phyloP scores from a whole-genome alignment of 2,888 invertebrate species.

The Ophonus ardosiacus region DNA sequence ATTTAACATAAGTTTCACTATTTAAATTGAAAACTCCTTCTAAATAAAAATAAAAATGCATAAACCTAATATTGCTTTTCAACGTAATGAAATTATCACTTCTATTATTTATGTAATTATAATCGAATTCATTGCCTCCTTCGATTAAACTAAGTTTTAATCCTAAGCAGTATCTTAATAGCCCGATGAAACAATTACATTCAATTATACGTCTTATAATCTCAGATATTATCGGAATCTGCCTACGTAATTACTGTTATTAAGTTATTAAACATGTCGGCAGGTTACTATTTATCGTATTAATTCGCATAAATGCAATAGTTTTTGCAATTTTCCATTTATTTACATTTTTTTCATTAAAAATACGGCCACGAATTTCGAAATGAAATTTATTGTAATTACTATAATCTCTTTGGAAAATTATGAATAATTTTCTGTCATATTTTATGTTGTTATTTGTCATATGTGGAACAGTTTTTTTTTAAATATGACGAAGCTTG shows the following conservation, averaged over 20 bases:
- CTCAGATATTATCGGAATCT: slow-evolving; percentile 57
- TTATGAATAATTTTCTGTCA: slow-evolving; percentile 26
- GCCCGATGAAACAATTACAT: slow-evolving; percentile 55
- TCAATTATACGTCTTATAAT: slow-evolving; percentile 57
- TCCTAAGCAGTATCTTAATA: slow-evolving; percentile 48
- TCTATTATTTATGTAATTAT: background rate
- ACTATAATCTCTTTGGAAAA: slow-evolving; percentile 12
- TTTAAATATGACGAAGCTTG: background rate
- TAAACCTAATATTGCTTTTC: too few species aligned
- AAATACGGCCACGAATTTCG: background rate
- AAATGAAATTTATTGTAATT: slow-evolving; percentile 28
- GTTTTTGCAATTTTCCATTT: slow-evolving; percentile 27
- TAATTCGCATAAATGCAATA: slow-evolving; percentile 43
- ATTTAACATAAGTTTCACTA: too few species aligned
- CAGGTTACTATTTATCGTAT: slow-evolving; percentile 51
- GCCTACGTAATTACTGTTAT: slow-evolving; percentile 59
- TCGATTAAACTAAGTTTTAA: slow-evolving; percentile 6
- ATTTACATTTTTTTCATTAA: slow-evolving; percentile 27
- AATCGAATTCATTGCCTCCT: background rate
- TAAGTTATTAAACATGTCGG: slow-evolving; percentile 58
- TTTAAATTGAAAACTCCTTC: too few species aligned
- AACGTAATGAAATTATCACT: background rate
- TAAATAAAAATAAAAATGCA: too few species aligned
- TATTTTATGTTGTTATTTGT: slow-evolving; percentile 22
- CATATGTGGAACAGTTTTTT: background rate